These are phyloP conservation scores for Propithecus deckenii DNA, from an alignment of 2,797 vertebrate genomes.

Conservation along the genomic window DNA sequence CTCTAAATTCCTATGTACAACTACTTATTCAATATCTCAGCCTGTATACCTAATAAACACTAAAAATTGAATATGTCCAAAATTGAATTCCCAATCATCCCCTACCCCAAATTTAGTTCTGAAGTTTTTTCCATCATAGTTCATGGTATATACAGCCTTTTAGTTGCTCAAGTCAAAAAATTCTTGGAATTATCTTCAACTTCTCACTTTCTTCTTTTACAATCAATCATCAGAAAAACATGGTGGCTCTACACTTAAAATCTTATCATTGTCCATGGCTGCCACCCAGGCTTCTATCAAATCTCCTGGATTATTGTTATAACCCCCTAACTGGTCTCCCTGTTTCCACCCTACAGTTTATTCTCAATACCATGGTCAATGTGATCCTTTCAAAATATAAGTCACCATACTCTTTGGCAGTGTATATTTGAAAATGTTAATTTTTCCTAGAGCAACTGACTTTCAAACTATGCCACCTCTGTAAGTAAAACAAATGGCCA, in stretches of 20 bases:
- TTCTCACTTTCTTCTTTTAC: background rate
- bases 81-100: background rate
- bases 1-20: background rate
- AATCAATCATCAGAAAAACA: background rate
- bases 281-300: background rate
- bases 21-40: background rate
- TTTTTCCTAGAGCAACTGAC: slow-evolving; percentile 11
- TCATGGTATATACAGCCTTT: background rate
- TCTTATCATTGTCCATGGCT: background rate
- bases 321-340: background rate
- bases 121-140: background rate
- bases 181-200: background rate
- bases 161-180: background rate
- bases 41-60: background rate
- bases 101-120: background rate
- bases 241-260: background rate
- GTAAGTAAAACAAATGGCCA: slow-evolving; percentile 39
- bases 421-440: background rate
- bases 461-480: background rate
- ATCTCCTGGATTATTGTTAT: background rate
- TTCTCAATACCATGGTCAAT: background rate
- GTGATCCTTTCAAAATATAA: background rate
- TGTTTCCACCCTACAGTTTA: background rate
- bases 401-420: slow-evolving; percentile 11
- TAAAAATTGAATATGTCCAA: background rate